phyloP scores from a whole-genome alignment of 2,888 invertebrate species.

The Apoda limacodes region DNA sequence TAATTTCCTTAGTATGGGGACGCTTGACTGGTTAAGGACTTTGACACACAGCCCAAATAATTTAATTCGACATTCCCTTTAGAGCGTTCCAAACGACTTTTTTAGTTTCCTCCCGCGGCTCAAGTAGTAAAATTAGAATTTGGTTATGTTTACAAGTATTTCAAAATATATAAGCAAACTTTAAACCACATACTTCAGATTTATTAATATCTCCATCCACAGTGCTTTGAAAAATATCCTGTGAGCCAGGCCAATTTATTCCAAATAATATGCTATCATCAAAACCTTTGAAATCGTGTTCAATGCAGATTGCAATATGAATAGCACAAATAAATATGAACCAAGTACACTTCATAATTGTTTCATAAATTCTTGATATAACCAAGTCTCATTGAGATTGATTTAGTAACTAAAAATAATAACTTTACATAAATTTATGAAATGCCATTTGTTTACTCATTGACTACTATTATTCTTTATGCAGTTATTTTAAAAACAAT shows the following conservation, averaged over 20 bases:
- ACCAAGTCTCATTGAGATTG: slow-evolving; percentile 1
- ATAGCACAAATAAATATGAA: slow-evolving; percentile 30
- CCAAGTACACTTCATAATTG: slow-evolving; percentile 35
- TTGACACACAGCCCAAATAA: no score
- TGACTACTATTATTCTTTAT: no score
- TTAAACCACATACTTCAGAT: slow-evolving; percentile 28
- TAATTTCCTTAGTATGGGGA: no score
- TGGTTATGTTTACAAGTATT: neutral
- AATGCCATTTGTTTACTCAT: no score
- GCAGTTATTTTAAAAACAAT: no score
- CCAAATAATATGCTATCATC: slow-evolving; percentile 85
- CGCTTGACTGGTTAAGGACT: no score
- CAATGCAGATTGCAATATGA: slow-evolving; percentile 33
- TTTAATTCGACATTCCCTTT: no score
- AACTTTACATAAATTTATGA: no score
- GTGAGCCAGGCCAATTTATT: slow-evolving; percentile 79
- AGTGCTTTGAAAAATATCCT: slow-evolving; percentile 31
- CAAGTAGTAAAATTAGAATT: neutral
- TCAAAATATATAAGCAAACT: neutral
- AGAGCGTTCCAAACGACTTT: no score
- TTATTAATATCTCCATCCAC: slow-evolving; percentile 32
- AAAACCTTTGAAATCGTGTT: slow-evolving; percentile 79
- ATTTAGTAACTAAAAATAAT: no score
- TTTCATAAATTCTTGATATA: slow-evolving; percentile 15
- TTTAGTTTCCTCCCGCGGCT: no score